Conservation (phyloP, 1,140 invertebrate species). For the Lepidurus arcticus region DNA sequence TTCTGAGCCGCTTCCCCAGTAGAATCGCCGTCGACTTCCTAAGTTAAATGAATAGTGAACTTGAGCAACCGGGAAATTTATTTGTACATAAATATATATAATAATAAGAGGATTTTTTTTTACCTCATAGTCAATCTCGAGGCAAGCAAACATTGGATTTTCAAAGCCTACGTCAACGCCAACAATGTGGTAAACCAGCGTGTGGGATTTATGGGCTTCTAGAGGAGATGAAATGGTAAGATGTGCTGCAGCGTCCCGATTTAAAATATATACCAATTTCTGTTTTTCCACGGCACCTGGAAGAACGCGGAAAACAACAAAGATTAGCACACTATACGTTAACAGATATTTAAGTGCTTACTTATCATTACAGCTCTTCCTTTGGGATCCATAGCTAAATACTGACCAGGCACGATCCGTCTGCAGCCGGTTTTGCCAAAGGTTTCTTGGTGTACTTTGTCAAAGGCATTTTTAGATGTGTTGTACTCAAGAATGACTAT, state of each 20-base stretch:
- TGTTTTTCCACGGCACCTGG: slow-evolving; percentile 93
- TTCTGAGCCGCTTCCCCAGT: slow-evolving; percentile 91
- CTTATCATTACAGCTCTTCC: slow-evolving; percentile 98
- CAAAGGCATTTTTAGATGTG: slow-evolving; percentile 85
- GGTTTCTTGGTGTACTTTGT: slow-evolving; percentile 97
- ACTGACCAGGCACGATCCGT: slow-evolving; percentile 97
- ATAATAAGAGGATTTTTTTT: slow-evolving; percentile 31
- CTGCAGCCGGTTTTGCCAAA: slow-evolving; percentile 98
- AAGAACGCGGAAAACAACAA: slow-evolving; percentile 39
- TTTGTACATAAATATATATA: neutral
- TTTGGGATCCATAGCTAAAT: slow-evolving; percentile 97
- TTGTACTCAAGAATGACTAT: slow-evolving; percentile 99
- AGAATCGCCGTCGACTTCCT: slow-evolving; percentile 91
- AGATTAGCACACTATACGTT: neutral
- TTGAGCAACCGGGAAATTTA: slow-evolving; percentile 31
- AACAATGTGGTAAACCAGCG: slow-evolving; percentile 95
- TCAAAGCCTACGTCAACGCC: slow-evolving; percentile 99
- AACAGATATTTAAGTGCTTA: slow-evolving; percentile 44
- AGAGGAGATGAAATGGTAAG: slow-evolving; percentile 97
- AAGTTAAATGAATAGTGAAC: slow-evolving; percentile 35
- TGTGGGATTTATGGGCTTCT: slow-evolving; percentile 99
- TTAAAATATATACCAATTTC: slow-evolving; percentile 97
- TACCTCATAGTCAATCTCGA: slow-evolving; percentile 98
- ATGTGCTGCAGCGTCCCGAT: slow-evolving; percentile 92
- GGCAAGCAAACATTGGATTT: slow-evolving; percentile 98